Evolutionary conservation across 2,888 invertebrate genomes (phyloP).

Genomic region (Kryphioiulus occultus): DNA sequence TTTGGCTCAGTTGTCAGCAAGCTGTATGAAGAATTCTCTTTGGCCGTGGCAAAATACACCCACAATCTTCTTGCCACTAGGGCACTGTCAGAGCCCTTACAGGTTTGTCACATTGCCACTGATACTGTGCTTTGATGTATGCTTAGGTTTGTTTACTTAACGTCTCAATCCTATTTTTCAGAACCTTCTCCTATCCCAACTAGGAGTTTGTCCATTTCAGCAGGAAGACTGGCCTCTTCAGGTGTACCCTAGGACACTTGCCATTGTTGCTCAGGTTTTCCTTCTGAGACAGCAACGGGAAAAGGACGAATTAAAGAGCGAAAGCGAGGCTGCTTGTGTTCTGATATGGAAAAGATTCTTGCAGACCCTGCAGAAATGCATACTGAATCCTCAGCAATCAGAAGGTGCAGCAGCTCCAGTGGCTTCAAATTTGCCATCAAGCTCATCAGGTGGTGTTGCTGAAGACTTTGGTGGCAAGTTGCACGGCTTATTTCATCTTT

Average conservation of each 20-base stretch:
- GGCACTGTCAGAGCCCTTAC: slow-evolving; percentile 72
- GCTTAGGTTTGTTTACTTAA: background rate
- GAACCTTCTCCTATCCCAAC: slow-evolving; percentile 74
- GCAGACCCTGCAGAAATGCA: slow-evolving; percentile 86
- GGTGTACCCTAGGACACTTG: slow-evolving; percentile 78
- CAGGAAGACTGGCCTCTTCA: slow-evolving; percentile 74
- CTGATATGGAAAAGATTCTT: slow-evolving; percentile 91
- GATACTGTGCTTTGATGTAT: background rate
- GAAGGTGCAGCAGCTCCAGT: slow-evolving; percentile 58
- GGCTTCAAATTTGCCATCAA: background rate
- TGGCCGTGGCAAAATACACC: slow-evolving; percentile 79
- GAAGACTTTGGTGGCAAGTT: background rate
- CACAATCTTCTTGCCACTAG: slow-evolving; percentile 80
- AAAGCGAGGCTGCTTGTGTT: slow-evolving; percentile 88
- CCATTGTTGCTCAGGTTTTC: slow-evolving; percentile 82
- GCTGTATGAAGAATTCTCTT: slow-evolving; percentile 77
- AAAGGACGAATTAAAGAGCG: slow-evolving; percentile 74
- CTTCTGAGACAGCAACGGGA: slow-evolving; percentile 67
- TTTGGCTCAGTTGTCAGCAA: slow-evolving; percentile 61
- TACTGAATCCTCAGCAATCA: slow-evolving; percentile 70
- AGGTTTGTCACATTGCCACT: slow-evolving; percentile 57
- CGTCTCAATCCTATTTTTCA: slow-evolving; percentile 59
- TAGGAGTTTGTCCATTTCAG: slow-evolving; percentile 78
- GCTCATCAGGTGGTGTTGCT: background rate
- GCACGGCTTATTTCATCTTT: too few relatives aligned